Percentiles rank a stretch among this genome's conserved stretches.
Evolutionary conservation across 2,797 vertebrate species (phyloP).

Genomic region (Nothura maculosa): DNA sequence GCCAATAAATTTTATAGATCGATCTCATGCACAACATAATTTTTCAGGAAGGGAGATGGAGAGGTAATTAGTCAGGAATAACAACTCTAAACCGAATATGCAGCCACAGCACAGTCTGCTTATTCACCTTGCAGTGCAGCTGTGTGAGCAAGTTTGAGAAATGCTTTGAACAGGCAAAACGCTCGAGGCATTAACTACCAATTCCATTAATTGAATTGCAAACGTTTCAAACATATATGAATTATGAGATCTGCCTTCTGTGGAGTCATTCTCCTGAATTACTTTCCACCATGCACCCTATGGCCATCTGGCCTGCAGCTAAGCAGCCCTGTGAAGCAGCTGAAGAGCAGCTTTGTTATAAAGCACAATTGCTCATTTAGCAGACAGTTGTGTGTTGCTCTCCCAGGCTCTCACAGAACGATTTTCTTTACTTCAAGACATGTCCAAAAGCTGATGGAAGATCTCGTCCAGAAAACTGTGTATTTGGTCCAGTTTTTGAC

Average conservation of each 20-base stretch:
- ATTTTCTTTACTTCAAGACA: neutral
- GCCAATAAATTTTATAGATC: neutral
- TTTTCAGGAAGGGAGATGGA: neutral
- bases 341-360: slow-evolving; percentile 16
- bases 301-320: slow-evolving; percentile 10
- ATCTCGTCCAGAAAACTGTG: neutral
- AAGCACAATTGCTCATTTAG: neutral
- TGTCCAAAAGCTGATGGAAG: neutral
- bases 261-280: neutral
- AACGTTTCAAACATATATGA: neutral
- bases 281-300: neutral
- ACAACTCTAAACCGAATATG: neutral
- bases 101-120: rapidly evolving
- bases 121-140: neutral
- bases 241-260: neutral
- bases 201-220: neutral
- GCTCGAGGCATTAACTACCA: neutral
- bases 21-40: rapidly evolving
- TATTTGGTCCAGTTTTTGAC: neutral
- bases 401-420: neutral
- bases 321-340: neutral
- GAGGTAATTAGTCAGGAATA: neutral
- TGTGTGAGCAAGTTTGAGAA: neutral
- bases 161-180: neutral
- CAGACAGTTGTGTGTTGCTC: neutral